Conservation (phyloP, 2,113 vertebrate genomes). For the Pelecanoides urinatrix region DNA sequence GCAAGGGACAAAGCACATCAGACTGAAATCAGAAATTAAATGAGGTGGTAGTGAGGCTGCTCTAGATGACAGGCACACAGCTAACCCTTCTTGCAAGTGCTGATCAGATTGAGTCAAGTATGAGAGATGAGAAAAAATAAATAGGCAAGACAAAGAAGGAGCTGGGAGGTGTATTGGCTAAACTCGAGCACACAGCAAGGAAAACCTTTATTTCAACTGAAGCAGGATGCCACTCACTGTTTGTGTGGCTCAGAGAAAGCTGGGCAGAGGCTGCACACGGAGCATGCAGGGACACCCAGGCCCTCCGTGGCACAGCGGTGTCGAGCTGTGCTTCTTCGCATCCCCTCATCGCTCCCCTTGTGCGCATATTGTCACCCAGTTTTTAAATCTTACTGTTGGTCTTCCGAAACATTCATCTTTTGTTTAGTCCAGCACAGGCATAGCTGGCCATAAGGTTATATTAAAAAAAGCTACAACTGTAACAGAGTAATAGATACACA, state of each 20-base stretch:
- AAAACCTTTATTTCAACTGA: not conserved
- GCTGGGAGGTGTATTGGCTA: not conserved
- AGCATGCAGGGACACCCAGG: not conserved
- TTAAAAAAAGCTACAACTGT: not conserved
- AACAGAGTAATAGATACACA: not conserved
- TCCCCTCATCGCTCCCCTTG: not conserved
- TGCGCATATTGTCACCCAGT: fast-evolving
- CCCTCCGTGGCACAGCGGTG: not conserved
- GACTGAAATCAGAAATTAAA: not conserved
- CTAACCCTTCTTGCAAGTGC: not conserved
- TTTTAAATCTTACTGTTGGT: not conserved
- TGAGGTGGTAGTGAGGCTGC: not conserved
- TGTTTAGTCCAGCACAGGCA: not conserved
- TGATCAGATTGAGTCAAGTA: not conserved
- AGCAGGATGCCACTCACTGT: not conserved
- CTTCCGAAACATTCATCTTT: not conserved
- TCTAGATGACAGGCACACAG: not conserved
- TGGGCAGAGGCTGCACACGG: not conserved
- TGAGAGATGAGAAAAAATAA: not conserved
- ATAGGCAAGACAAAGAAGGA: not conserved
- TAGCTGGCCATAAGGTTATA: not conserved
- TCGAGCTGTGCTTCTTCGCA: no score
- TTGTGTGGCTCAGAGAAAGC: not conserved
- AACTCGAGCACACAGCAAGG: not conserved
- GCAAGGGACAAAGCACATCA: not conserved